Conservation (phyloP, 2,113 vertebrate genomes). For the Saccopteryx bilineata region DNA sequence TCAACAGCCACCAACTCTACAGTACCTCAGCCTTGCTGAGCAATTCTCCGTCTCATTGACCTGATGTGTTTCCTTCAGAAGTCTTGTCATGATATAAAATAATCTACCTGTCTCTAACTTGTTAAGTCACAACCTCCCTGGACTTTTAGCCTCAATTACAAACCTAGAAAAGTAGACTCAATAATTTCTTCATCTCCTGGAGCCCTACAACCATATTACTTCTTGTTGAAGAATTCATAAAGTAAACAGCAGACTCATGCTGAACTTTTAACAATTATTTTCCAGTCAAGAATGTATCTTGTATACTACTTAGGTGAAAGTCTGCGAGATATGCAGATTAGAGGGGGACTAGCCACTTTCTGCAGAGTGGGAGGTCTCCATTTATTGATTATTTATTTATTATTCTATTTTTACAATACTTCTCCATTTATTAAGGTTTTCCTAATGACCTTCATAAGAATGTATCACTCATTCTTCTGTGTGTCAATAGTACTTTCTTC, state of each 20-base stretch:
- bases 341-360: background rate
- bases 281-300: background rate
- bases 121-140: background rate
- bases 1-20: background rate
- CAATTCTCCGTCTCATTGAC: background rate
- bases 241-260: background rate
- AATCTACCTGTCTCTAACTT: conserved; percentile 22
- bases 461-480: background rate
- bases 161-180: background rate
- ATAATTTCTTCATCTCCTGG: background rate
- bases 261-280: conserved; percentile 17
- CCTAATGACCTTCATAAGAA: background rate
- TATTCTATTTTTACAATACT: background rate
- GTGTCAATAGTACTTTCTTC: background rate
- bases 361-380: background rate
- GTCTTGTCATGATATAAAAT: conserved; percentile 12
- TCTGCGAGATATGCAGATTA: background rate
- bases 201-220: background rate
- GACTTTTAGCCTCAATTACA: conserved; percentile 6
- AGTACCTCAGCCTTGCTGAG: background rate
- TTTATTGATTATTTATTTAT: background rate
- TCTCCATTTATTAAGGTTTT: background rate
- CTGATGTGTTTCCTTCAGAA: conserved; percentile 10
- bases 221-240: background rate
- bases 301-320: background rate